Percentiles rank a stretch among this genome's conserved stretches.
These are phyloP conservation scores for Lucilia cuprina DNA, from an alignment of 1,140 invertebrate genomes.

Conservation along the genomic window DNA sequence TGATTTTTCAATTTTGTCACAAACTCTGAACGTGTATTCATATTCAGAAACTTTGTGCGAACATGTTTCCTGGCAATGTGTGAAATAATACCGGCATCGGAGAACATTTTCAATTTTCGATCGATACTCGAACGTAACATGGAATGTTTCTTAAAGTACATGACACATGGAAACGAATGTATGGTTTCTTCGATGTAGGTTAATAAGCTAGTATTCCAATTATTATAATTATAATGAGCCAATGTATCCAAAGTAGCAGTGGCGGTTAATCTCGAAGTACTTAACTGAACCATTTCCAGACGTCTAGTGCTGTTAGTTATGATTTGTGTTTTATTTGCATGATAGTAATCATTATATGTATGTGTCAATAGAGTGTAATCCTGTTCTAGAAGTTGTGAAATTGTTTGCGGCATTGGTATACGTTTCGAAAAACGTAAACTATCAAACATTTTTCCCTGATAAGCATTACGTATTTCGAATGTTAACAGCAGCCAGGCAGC, in stretches of 20 bases:
- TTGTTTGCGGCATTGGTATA: neutral
- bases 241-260: conserved; percentile 12
- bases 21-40: conserved; percentile 6
- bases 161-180: conserved; percentile 11
- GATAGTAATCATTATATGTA: conserved; percentile 19
- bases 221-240: conserved; percentile 25
- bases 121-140: conserved; percentile 16
- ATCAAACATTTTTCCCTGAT: conserved; percentile 41
- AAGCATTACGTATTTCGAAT: conserved; percentile 39
- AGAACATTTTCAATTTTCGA: conserved; percentile 18
- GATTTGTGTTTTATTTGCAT: conserved; percentile 26
- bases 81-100: conserved; percentile 30
- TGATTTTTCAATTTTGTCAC: conserved; percentile 8
- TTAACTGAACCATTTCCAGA: neutral
- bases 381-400: neutral
- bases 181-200: conserved; percentile 35
- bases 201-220: conserved; percentile 25
- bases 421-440: conserved; percentile 15
- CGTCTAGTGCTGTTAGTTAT: neutral
- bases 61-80: conserved; percentile 21
- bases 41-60: neutral
- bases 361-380: conserved; percentile 20
- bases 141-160: conserved; percentile 39
- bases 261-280: neutral
- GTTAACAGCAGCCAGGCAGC: conserved; percentile 36